Percentiles rank a stretch among this genome's conserved stretches.
Evolutionary conservation across 2,113 vertebrate genomes (phyloP).

Genomic region (Bambusicola thoracicus): DNA sequence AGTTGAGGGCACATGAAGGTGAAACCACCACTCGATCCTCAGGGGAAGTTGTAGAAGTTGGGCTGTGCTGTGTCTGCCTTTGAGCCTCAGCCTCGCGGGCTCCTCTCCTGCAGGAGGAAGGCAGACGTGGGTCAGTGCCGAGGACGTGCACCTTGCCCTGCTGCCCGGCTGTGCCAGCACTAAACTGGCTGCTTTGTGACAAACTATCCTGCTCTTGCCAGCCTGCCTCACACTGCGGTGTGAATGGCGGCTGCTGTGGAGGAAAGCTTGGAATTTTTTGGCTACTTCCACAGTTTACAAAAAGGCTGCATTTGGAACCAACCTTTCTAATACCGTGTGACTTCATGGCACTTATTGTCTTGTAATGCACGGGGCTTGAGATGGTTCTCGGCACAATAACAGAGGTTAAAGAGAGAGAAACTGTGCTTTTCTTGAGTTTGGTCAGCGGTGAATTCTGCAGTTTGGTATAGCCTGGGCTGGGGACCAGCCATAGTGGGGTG

Average conservation of each 20-base stretch:
- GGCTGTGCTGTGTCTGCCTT: not conserved
- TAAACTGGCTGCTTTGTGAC: not conserved
- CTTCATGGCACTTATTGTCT: not conserved
- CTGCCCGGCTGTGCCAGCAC: not conserved
- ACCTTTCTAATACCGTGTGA: not conserved
- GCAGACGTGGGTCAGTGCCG: not conserved
- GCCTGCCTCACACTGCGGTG: fast-evolving
- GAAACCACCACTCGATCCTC: not conserved
- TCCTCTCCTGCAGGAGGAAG: not conserved
- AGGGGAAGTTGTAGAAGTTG: not conserved
- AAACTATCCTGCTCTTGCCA: not conserved
- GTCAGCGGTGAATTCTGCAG: not conserved
- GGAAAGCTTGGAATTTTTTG: not conserved
- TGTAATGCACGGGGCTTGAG: not conserved
- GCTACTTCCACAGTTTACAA: not conserved
- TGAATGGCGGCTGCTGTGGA: not conserved
- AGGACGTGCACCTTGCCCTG: not conserved
- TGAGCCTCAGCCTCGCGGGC: not conserved
- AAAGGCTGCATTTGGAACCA: not conserved
- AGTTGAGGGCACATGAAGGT: fast-evolving
- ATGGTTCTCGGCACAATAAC: not conserved
- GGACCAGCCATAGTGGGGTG: not conserved
- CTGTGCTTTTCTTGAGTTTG: fast-evolving
- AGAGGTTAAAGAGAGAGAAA: not conserved
- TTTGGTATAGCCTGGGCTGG: not conserved